Evolutionary conservation across 2,113 vertebrate genomes (phyloP), one percentile per base, ranked within the genome.

Genomic region (Caranx melampygus): DNA sequence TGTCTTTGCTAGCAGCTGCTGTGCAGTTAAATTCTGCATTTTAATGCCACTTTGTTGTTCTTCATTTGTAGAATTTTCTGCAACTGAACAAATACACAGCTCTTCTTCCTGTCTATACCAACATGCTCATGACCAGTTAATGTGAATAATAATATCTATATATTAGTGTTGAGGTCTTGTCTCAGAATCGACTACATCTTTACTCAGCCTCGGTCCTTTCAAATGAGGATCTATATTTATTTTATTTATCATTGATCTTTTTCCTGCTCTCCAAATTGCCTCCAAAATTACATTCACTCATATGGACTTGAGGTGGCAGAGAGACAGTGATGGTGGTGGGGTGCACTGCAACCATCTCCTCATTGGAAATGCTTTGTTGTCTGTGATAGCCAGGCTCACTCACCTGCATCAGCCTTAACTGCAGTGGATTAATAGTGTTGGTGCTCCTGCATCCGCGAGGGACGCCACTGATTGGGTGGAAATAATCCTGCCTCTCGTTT

Each of bases 391-490:
- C 4, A 3, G 44, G 54, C 80, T 87, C 62, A 60, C 51, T 89
- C 87, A 82, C 69, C 80, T 73, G 72, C 21, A 2, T 63, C 83
- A 65, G 51, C 40, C 54, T n/a, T 40, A 75, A 65, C 75, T 58
- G 57, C 65, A 42, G 61, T 11, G 0, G 59, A 89, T 89, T 85
- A 89, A 88, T 85, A 84, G 82, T 88, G 75, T 12, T 73, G 58
- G 26, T 2, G 18, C 54, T 65, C 57, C 40, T 26, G 6, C 40
- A 83, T 55, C 81, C 78, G 21, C 0, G 18, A 61, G 77, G 61
- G 78, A 75, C 21, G 10, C 20, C 8, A 10, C 2, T 47, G 74
- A 85, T 80, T 82, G 77, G 81, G 75, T 61, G 79, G 72, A 77
- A 71, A 78, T 73, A 21, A 72, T 57, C 9, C 59, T n/a, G 59